Evolutionary conservation across 2,888 invertebrate genomes (phyloP).

Genomic region (Drosophila conformis): DNA sequence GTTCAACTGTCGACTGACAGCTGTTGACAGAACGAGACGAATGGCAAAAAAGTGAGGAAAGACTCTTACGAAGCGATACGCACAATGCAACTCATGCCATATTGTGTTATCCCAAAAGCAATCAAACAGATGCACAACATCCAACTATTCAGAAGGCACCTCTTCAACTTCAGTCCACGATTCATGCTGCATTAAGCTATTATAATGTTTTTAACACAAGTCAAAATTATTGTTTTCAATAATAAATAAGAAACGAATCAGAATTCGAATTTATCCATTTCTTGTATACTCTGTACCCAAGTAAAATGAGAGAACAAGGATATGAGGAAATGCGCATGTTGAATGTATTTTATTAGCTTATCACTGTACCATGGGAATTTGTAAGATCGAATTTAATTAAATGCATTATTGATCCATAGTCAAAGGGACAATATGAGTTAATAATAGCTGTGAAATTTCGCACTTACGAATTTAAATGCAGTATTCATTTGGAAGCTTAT

Average conservation of each 20-base stretch:
- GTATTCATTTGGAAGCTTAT: not conserved
- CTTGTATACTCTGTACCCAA: not conserved
- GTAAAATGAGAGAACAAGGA: not conserved
- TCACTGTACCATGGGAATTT: not conserved
- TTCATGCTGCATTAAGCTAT: slow-evolving; percentile 1
- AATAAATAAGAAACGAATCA: not conserved
- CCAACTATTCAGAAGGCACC: slow-evolving; percentile 20
- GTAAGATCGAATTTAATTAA: not conserved
- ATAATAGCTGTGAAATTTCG: not conserved
- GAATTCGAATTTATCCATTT: not conserved
- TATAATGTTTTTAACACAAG: slow-evolving; percentile 1
- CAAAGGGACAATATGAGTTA: not conserved
- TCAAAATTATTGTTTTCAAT: slow-evolving; percentile 1
- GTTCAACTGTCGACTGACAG: slow-evolving; percentile 46
- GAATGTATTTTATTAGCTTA: not conserved
- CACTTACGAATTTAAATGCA: not conserved
- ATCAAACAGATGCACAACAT: slow-evolving; percentile 63
- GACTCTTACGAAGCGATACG: not conserved
- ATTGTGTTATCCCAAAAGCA: slow-evolving; percentile 43
- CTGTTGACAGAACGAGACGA: slow-evolving; percentile 59
- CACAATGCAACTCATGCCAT: slow-evolving; percentile 57
- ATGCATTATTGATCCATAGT: not conserved
- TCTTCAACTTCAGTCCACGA: slow-evolving; percentile 3
- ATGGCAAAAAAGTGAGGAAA: slow-evolving; percentile 22
- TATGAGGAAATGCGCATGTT: not conserved